Conservation (phyloP, 1,140 invertebrate genomes). For the Cherax quadricarinatus region DNA sequence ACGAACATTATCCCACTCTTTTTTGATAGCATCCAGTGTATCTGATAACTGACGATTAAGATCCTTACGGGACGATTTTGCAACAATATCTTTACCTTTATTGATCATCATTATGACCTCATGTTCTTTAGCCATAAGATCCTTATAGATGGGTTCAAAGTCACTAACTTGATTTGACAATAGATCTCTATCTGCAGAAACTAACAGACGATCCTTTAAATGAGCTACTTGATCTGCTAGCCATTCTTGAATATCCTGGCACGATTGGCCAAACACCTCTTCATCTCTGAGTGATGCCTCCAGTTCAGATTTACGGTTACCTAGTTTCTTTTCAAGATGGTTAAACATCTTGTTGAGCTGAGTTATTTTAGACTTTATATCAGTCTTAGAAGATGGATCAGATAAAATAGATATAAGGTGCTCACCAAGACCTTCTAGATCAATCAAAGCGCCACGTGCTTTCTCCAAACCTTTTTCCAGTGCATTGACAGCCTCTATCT, state of each 20-base stretch:
- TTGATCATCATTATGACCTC: slow-evolving; percentile 96
- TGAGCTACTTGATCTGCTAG: slow-evolving; percentile 85
- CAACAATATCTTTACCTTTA: slow-evolving; percentile 88
- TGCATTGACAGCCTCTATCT: slow-evolving; percentile 87
- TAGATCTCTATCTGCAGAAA: slow-evolving; percentile 90
- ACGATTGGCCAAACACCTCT: slow-evolving; percentile 90
- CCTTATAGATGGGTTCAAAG: slow-evolving; percentile 89
- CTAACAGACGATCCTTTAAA: slow-evolving; percentile 85
- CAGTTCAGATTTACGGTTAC: slow-evolving; percentile 92
- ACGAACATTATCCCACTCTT: slow-evolving; percentile 92
- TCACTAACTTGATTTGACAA: slow-evolving; percentile 91
- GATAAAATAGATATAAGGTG: slow-evolving; percentile 92
- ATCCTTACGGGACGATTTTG: slow-evolving; percentile 79
- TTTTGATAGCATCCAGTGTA: slow-evolving; percentile 91
- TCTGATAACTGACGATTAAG: slow-evolving; percentile 79
- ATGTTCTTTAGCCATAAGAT: slow-evolving; percentile 92
- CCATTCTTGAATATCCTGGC: slow-evolving; percentile 92
- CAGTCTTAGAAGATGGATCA: slow-evolving; percentile 91
- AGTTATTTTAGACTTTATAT: slow-evolving; percentile 92
- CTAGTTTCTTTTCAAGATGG: slow-evolving; percentile 91
- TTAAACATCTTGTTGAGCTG: slow-evolving; percentile 90
- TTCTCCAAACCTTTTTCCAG: slow-evolving; percentile 92
- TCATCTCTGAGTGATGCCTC: slow-evolving; percentile 86
- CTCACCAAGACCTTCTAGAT: slow-evolving; percentile 90
- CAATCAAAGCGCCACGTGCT: slow-evolving; percentile 89